Base-by-base conservation (phyloP, 2,888 invertebrate species). In the Autographa gamma region DNA sequence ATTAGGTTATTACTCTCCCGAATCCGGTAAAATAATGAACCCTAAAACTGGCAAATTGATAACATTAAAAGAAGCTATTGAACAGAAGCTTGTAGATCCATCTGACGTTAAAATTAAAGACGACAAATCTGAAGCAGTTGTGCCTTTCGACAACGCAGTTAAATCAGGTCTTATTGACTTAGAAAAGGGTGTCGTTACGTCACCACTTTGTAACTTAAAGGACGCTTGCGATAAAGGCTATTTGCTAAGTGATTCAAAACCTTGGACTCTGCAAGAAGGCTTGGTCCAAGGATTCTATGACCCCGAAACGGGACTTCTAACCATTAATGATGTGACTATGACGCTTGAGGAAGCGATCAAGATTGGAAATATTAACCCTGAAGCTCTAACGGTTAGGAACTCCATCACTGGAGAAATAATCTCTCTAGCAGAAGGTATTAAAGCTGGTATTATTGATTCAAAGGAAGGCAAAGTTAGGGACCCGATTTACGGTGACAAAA, bases 211-310 rank as follows among this genome's bases (percentile, higher is more conserved):
- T 87, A 97, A 97, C 66, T 94, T 98, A 56, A 97, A 98, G 90
- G 97, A 97, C 82, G 98, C 98, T 3, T 97, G 97, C 82, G 97
- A 97, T 64, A 98, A 98, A 88, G 98, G 98, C 9, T 98, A 97
- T 88, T 96, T 98, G 58, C 92, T 98, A 41, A 98, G 97, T 85
- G 97, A 98, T 41, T 96, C 97, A 67, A 97, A 97, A 85, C 98
- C 98, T 0, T 97, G 97, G 96, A 97, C 98, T 0, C 92, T 98
- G 72, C 98, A 98, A 89, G 98, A 98, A 94, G 98, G 98, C 16
- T 93, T 98, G 67, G 97, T 98, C 34, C 97, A 98, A 90, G 97
- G 97, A 74, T 96, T 97, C 56, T 98, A 98, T 88, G 97, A 98
- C 87, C 96, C 97, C 5, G 96, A 96, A 77, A 97, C 97, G 4